Conservation (phyloP, 1,140 invertebrate genomes). For the Hycleus cichorii region DNA sequence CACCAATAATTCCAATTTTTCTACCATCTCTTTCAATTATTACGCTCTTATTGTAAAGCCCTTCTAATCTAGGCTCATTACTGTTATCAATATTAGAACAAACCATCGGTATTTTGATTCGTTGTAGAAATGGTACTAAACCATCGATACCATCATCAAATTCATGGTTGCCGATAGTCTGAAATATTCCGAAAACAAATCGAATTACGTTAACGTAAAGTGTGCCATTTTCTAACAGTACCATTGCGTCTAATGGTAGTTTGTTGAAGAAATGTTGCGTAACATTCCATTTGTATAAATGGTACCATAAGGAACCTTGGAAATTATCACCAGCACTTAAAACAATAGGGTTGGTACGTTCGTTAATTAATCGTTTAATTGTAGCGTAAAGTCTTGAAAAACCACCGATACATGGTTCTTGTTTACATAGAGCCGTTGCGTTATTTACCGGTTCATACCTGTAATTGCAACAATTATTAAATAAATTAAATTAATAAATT, state of each 20-base stretch:
- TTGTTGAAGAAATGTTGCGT: constrained; percentile 68
- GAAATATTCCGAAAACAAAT: too few species aligned
- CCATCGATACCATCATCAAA: constrained; percentile 66
- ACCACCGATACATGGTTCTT: constrained; percentile 51
- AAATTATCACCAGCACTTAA: constrained; percentile 80
- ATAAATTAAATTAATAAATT: too few species aligned
- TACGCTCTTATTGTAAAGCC: constrained; percentile 50
- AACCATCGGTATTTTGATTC: constrained; percentile 55
- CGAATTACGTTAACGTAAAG: too few species aligned
- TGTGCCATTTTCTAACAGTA: constrained; percentile 23
- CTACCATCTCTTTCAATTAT: constrained; percentile 47
- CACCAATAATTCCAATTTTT: constrained; percentile 73
- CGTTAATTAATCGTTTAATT: constrained; percentile 45
- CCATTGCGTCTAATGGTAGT: constrained; percentile 69
- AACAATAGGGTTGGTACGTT: constrained; percentile 56
- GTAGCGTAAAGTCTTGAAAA: constrained; percentile 57
- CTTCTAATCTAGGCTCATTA: constrained; percentile 55
- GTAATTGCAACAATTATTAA: too few species aligned
- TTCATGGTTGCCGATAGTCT: constrained; percentile 71
- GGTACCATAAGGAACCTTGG: constrained; percentile 81
- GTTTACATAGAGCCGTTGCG: constrained; percentile 16
- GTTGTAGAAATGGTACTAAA: constrained; percentile 60
- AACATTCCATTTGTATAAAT: constrained; percentile 64
- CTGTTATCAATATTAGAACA: constrained; percentile 66
- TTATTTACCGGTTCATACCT: too few species aligned